phyloP scores from a whole-genome alignment of 2,113 vertebrate species.

The Bujurquina vittata region DNA sequence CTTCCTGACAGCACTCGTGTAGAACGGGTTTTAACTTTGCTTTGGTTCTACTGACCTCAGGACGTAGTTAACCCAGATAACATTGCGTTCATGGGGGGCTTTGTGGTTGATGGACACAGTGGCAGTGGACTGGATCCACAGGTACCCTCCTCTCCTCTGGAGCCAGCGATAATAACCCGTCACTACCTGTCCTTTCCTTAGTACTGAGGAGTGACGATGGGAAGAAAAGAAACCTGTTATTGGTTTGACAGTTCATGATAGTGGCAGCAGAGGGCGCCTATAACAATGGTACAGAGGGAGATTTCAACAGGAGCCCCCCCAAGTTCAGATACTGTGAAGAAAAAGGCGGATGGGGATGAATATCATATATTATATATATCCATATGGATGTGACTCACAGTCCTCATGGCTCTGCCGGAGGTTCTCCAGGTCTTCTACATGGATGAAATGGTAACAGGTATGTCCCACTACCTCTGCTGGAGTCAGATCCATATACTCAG shows the following conservation, averaged over 20 bases:
- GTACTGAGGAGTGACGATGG: conserved; percentile 72
- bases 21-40: not conserved
- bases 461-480: conserved; percentile 89
- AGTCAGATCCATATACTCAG: conserved; percentile 91
- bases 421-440: conserved; percentile 88
- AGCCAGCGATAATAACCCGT: conserved; percentile 91
- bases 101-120: conserved; percentile 91
- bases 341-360: not conserved
- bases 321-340: conserved; percentile 7
- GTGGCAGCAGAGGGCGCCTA: conserved; percentile 71
- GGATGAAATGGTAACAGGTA: conserved; percentile 89
- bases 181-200: conserved; percentile 92
- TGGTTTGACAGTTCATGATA: conserved; percentile 38
- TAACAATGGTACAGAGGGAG: conserved; percentile 16
- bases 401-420: conserved; percentile 90
- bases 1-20: conserved; percentile 5
- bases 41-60: conserved; percentile 82
- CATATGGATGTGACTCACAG: conserved; percentile 75
- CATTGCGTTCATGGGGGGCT: conserved; percentile 89
- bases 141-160: conserved; percentile 87
- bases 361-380: not conserved
- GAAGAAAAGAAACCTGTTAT: not conserved
- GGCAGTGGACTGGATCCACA: conserved; percentile 91
- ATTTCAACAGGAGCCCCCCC: conserved; percentile 5
- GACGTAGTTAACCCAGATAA: conserved; percentile 93